Percentiles rank a stretch among this genome's conserved stretches.
phyloP scores from a whole-genome alignment of 1,140 invertebrate genomes.

The Drosophila nigromelanica region DNA sequence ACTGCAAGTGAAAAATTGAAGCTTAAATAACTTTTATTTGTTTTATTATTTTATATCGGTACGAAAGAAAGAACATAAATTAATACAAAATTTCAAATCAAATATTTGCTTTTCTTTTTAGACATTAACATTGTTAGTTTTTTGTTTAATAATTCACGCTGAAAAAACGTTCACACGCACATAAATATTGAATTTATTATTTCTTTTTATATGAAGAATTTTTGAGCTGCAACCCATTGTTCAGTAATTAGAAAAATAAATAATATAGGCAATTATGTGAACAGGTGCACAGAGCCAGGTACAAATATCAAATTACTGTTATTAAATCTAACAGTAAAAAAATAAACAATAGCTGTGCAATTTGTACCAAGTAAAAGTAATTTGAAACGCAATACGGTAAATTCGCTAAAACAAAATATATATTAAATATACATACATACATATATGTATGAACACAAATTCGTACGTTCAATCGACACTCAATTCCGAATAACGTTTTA shows the following conservation, averaged over 20 bases:
- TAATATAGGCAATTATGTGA: conserved; percentile 23
- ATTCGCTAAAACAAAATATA: not conserved
- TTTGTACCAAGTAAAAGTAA: conserved; percentile 1
- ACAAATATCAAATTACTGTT: conserved; percentile 4
- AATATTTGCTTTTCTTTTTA: too few species aligned
- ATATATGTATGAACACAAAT: not conserved
- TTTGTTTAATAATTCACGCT: not conserved
- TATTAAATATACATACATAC: not conserved
- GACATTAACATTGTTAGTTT: too few species aligned
- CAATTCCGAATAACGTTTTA: conserved; percentile 18
- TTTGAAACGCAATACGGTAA: conserved; percentile 14
- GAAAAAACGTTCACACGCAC: conserved; percentile 4
- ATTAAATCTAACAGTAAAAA: conserved; percentile 18
- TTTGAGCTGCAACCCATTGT: not conserved
- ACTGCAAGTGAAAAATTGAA: too few species aligned
- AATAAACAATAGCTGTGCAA: not conserved
- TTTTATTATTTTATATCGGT: too few species aligned
- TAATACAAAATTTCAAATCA: too few species aligned
- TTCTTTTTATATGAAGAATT: not conserved
- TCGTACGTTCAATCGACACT: not conserved
- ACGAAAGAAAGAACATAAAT: too few species aligned
- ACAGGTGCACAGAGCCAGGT: conserved; percentile 5
- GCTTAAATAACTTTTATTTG: too few species aligned
- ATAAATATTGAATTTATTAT: not conserved
- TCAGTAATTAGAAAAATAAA: conserved; percentile 14